Conservation (phyloP, 2,797 vertebrate species). For the Malurus leucopterus region DNA sequence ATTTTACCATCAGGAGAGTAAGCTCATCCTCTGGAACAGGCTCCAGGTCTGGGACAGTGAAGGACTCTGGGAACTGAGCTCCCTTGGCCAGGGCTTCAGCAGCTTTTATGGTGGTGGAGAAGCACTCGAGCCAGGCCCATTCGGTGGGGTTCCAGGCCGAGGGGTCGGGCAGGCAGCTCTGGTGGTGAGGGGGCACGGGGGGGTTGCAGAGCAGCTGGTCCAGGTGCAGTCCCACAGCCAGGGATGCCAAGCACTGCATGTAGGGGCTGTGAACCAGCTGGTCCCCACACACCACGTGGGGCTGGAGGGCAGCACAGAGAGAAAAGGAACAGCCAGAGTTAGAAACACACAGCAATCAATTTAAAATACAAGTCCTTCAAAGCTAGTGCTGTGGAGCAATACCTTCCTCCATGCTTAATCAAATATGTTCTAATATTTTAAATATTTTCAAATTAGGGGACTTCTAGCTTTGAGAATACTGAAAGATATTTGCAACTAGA, state of each 20-base stretch:
- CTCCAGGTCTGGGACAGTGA: constrained; percentile 91
- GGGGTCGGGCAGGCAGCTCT: constrained; percentile 78
- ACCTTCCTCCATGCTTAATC: background rate
- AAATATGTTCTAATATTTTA: background rate
- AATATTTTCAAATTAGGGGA: background rate
- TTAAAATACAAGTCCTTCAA: background rate
- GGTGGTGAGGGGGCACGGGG: constrained; percentile 83
- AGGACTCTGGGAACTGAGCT: constrained; percentile 88
- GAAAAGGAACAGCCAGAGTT: background rate
- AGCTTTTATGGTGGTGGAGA: constrained; percentile 93
- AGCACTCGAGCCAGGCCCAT: constrained; percentile 96
- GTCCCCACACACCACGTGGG: constrained; percentile 94
- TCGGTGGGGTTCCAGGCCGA: constrained; percentile 85
- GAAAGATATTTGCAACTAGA: background rate
- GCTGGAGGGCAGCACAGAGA: constrained; percentile 68
- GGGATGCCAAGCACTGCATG: constrained; percentile 94
- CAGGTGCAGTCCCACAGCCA: constrained; percentile 92
- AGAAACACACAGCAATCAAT: background rate
- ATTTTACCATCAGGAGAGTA: constrained; percentile 85
- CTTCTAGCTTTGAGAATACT: background rate
- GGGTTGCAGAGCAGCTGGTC: constrained; percentile 88
- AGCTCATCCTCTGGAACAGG: constrained; percentile 91
- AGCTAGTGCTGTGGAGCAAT: background rate
- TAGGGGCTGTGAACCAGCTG: constrained; percentile 97
- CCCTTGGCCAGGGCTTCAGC: constrained; percentile 92